Evolutionary conservation across 2,888 invertebrate genomes (phyloP).

Genomic region (Imbricaverruca yamaguchii): DNA sequence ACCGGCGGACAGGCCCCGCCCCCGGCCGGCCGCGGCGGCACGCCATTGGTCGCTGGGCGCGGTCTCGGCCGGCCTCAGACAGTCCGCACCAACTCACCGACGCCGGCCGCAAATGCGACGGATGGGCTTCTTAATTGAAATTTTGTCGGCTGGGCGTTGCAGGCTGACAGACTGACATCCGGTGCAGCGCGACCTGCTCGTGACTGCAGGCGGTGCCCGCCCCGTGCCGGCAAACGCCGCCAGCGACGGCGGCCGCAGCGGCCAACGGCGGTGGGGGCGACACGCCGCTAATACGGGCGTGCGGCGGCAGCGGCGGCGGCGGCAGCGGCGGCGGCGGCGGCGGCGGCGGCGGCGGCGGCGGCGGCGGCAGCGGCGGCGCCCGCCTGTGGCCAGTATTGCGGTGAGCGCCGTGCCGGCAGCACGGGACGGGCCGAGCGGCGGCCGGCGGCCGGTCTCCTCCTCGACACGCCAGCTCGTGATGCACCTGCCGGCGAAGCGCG

Average conservation of each 20-base stretch:
- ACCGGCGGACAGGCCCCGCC: not conserved
- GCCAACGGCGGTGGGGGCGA: constrained; percentile 26
- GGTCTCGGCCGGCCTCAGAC: not conserved
- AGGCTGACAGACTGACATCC: not conserved
- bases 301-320: constrained; percentile 45
- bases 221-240: not conserved
- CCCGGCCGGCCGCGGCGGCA: not conserved
- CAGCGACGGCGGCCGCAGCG: constrained; percentile 26
- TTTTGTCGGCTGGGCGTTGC: not conserved
- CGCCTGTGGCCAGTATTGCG: constrained; percentile 48
- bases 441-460: constrained; percentile 51
- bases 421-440: constrained; percentile 58
- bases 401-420: constrained; percentile 41
- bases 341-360: constrained; percentile 59
- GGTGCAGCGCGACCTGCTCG: not conserved
- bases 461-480: constrained; percentile 35
- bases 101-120: not conserved
- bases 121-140: constrained; percentile 4
- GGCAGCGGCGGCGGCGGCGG: constrained; percentile 61
- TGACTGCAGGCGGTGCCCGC: no score
- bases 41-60: constrained; percentile 20
- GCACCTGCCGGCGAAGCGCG: constrained; percentile 3
- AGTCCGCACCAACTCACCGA: not conserved
- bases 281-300: constrained; percentile 44
- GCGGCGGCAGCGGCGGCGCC: constrained; percentile 63